These are phyloP conservation scores for Pocillopora meandrina DNA, from an alignment of 92 coral and sea anemone genomes.

Conservation along the genomic window DNA sequence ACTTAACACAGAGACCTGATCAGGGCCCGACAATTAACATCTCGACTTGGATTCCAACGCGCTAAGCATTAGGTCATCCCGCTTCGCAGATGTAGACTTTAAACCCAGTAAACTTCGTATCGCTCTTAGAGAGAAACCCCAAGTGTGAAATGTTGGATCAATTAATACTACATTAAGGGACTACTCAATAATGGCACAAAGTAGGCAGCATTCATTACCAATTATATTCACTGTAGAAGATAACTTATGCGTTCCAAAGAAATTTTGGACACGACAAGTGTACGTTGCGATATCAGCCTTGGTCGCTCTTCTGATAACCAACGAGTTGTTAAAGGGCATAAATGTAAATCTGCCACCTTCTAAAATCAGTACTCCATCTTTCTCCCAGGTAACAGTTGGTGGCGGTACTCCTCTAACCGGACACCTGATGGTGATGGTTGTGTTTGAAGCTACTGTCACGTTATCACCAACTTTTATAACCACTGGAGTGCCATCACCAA, in stretches of 20 bases:
- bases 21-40: no score
- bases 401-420: slow-evolving; percentile 74
- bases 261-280: slow-evolving; percentile 64
- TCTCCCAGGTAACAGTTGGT: slow-evolving; percentile 68
- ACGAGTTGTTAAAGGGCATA: slow-evolving; percentile 20
- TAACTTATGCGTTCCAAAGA: slow-evolving; percentile 51
- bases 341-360: background rate
- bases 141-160: no score
- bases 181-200: background rate
- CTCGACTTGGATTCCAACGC: no score
- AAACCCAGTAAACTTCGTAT: no score
- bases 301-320: slow-evolving; percentile 48
- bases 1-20: no score
- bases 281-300: slow-evolving; percentile 66
- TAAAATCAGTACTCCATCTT: slow-evolving; percentile 37
- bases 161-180: no score
- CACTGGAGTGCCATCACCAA: slow-evolving; percentile 46
- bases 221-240: slow-evolving; percentile 46
- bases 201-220: slow-evolving; percentile 36
- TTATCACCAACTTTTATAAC: slow-evolving; percentile 63
- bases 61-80: no score
- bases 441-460: slow-evolving; percentile 58
- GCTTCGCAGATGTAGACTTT: no score
- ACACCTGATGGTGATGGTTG: slow-evolving; percentile 59
- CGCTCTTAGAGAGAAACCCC: no score